Conservation (phyloP, 2,797 vertebrate genomes). For the Myoxocephalus aenaeus region DNA sequence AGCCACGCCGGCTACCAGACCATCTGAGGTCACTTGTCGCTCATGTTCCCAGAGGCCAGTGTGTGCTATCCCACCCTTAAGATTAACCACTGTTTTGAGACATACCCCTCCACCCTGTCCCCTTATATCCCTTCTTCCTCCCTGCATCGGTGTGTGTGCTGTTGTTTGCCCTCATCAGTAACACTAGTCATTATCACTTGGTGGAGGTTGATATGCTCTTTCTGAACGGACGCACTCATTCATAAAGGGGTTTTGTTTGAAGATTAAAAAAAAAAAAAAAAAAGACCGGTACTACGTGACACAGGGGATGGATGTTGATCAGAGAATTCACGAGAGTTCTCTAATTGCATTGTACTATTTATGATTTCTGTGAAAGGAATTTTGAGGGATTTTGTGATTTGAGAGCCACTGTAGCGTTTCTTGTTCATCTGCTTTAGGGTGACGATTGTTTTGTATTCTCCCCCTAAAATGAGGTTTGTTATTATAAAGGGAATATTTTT, state of each 20-base stretch:
- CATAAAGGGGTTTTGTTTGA: conserved; percentile 56
- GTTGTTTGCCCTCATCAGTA: conserved; percentile 55
- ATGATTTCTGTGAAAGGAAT: conserved; percentile 72
- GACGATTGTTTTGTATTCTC: conserved; percentile 29
- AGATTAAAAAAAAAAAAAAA: background rate
- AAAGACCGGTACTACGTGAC: conserved; percentile 21
- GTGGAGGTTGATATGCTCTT: conserved; percentile 61
- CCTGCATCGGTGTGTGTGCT: conserved; percentile 47
- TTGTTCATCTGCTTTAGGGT: conserved; percentile 25
- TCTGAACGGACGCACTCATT: conserved; percentile 66
- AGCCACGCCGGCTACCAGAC: conserved; percentile 99
- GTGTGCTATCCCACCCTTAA: conserved; percentile 33
- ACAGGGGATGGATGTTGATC: conserved; percentile 43
- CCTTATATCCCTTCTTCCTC: conserved; percentile 47
- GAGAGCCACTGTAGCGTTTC: conserved; percentile 41
- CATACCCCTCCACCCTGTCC: conserved; percentile 35
- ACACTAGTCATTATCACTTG: conserved; percentile 56
- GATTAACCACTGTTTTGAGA: conserved; percentile 74
- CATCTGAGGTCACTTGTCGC: conserved; percentile 85
- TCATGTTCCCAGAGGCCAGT: conserved; percentile 37
- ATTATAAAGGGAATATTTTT: conserved; percentile 73
- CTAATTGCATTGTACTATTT: conserved; percentile 59
- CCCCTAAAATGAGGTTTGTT: conserved; percentile 34
- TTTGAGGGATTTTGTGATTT: conserved; percentile 62
- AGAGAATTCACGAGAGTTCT: conserved; percentile 44